Evolutionary conservation across 2,113 vertebrate species (phyloP).

Genomic region (Reinhardtius hippoglossoides): DNA sequence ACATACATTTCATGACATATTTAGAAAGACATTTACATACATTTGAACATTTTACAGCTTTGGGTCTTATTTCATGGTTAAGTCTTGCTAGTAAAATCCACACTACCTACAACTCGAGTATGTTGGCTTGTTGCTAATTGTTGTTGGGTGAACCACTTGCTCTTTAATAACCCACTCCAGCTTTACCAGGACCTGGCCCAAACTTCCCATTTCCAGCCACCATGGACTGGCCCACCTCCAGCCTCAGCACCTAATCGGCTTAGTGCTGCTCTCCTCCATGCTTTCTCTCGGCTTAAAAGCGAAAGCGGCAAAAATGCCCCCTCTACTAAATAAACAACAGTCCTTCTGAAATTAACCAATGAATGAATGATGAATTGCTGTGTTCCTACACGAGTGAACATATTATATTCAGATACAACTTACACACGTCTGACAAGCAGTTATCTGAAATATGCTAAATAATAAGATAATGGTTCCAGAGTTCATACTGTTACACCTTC

Average conservation of each 20-base stretch:
- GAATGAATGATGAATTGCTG: not conserved
- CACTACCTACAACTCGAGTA: conserved; percentile 18
- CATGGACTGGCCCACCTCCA: conserved; percentile 47
- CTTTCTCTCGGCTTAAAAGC: conserved; percentile 36
- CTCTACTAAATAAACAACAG: not conserved
- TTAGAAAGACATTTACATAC: not conserved
- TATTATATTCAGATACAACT: not conserved
- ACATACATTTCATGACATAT: not conserved
- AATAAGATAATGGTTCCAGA: too few relatives aligned
- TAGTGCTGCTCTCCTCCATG: conserved; percentile 28
- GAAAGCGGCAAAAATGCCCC: conserved; percentile 16
- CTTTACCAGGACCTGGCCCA: conserved; percentile 43
- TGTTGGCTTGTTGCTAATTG: conserved; percentile 46
- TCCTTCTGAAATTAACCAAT: conserved; percentile 1
- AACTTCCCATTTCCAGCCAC: conserved; percentile 17
- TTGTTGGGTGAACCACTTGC: conserved; percentile 42
- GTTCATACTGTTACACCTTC: not conserved
- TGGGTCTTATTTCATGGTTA: not conserved
- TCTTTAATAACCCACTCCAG: conserved; percentile 53
- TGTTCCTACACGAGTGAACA: too few relatives aligned
- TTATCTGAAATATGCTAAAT: not conserved
- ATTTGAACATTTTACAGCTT: conserved; percentile 3
- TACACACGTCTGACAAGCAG: not conserved
- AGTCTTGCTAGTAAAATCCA: conserved; percentile 25
- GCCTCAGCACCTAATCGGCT: conserved; percentile 60